phyloP scores from a whole-genome alignment of 2,888 invertebrate genomes.

The Anticlea derivata region DNA sequence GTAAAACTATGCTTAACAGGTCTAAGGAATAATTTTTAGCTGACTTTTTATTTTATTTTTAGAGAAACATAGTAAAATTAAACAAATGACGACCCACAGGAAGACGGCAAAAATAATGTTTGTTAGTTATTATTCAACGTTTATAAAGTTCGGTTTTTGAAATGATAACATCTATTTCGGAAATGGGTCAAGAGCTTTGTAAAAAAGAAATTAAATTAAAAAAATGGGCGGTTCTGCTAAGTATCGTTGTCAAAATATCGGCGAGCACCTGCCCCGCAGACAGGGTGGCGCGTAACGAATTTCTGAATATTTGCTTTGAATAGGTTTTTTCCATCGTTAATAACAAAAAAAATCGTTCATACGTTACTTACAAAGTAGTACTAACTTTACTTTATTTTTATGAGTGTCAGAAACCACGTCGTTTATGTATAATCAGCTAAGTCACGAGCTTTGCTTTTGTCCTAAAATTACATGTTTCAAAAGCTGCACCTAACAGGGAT shows the following conservation, averaged over 20 bases:
- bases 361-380: too few species aligned
- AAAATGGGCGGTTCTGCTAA: constrained; percentile 78
- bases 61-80: too few species aligned
- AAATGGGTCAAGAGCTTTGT: constrained; percentile 72
- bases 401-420: background rate
- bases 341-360: too few species aligned
- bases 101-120: constrained; percentile 11
- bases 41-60: too few species aligned
- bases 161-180: constrained; percentile 61
- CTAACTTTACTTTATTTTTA: constrained; percentile 2
- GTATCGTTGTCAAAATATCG: constrained; percentile 81
- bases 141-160: constrained; percentile 42
- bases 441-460: constrained; percentile 23
- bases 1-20: too few species aligned
- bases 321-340: too few species aligned
- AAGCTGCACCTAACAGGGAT: constrained; percentile 41
- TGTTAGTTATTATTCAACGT: constrained; percentile 26
- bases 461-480: constrained; percentile 44
- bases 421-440: constrained; percentile 4
- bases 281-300: constrained; percentile 72
- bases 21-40: too few species aligned
- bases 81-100: background rate
- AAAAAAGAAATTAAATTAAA: constrained; percentile 69
- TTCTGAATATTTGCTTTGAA: constrained; percentile 37
- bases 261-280: constrained; percentile 75